Percentiles rank a stretch among this genome's conserved stretches.
These are phyloP conservation scores for Balearica regulorum DNA, from an alignment of 2,797 vertebrate genomes.

Conservation along the genomic window DNA sequence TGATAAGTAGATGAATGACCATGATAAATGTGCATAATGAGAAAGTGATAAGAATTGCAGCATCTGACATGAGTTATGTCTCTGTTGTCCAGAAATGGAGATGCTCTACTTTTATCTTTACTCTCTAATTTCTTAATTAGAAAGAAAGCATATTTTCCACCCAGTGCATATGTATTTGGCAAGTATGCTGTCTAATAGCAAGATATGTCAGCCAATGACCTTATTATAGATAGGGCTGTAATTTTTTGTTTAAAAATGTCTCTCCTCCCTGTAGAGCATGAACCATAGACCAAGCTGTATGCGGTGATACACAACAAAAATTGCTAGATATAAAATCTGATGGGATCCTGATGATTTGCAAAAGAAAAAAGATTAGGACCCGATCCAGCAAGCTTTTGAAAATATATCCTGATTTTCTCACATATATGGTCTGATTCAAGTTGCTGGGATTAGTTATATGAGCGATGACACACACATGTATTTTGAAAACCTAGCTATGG, in stretches of 20 bases:
- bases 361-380: not conserved
- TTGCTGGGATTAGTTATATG: not conserved
- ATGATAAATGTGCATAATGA: slow-evolving; percentile 67
- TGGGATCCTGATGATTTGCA: not conserved
- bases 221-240: not conserved
- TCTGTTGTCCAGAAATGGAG: slow-evolving; percentile 49
- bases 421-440: not conserved
- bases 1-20: slow-evolving; percentile 67
- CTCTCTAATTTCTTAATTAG: slow-evolving; percentile 74
- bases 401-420: not conserved
- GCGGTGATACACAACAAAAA: not conserved
- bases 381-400: not conserved
- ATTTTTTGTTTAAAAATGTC: not conserved
- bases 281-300: not conserved
- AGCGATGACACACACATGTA: slow-evolving; percentile 19
- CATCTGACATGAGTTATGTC: slow-evolving; percentile 66
- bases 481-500: slow-evolving; percentile 24
- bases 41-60: slow-evolving; percentile 71
- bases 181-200: not conserved
- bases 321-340: not conserved
- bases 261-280: not conserved
- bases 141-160: slow-evolving; percentile 57
- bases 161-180: slow-evolving; percentile 12
- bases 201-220: not conserved
- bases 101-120: slow-evolving; percentile 67